These are phyloP conservation scores for Ischnus inquisitorius DNA, from an alignment of 2,888 invertebrate species.

Conservation along the genomic window DNA sequence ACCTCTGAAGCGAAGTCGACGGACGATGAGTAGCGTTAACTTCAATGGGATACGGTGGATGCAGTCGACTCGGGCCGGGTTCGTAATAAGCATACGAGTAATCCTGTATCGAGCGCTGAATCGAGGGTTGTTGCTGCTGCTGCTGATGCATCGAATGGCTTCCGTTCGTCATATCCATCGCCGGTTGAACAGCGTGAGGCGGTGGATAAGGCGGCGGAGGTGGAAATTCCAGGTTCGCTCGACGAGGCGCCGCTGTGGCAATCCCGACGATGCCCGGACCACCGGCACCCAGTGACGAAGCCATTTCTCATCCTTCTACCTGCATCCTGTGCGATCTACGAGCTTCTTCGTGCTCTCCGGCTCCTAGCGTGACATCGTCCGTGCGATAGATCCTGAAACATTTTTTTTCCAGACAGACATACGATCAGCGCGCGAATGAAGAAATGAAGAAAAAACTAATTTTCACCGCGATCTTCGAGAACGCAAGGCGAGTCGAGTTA, in stretches of 20 bases:
- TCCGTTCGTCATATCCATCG: conserved; percentile 71
- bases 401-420: not conserved
- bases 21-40: conserved; percentile 81
- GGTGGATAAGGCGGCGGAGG: conserved; percentile 92
- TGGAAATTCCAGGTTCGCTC: conserved; percentile 89
- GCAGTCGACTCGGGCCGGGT: conserved; percentile 88
- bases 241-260: conserved; percentile 76
- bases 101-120: conserved; percentile 85
- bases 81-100: conserved; percentile 95
- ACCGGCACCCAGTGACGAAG: conserved; percentile 77
- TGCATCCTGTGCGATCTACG: conserved; percentile 31
- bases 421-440: not conserved
- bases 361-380: not conserved
- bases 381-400: not conserved
- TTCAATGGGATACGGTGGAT: conserved; percentile 90
- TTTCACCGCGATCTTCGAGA: not conserved
- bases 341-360: not conserved
- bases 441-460: not conserved
- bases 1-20: conserved; percentile 80
- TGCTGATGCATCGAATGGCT: conserved; percentile 77
- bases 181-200: conserved; percentile 79
- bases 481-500: conserved; percentile 10
- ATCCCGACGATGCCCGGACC: conserved; percentile 80
- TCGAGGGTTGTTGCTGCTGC: conserved; percentile 77
- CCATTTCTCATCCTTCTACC: conserved; percentile 76